Percentiles rank a stretch among this genome's conserved stretches.
These are phyloP conservation scores for Drosophila engyochracea DNA, from an alignment of 2,888 invertebrate species.

Conservation along the genomic window DNA sequence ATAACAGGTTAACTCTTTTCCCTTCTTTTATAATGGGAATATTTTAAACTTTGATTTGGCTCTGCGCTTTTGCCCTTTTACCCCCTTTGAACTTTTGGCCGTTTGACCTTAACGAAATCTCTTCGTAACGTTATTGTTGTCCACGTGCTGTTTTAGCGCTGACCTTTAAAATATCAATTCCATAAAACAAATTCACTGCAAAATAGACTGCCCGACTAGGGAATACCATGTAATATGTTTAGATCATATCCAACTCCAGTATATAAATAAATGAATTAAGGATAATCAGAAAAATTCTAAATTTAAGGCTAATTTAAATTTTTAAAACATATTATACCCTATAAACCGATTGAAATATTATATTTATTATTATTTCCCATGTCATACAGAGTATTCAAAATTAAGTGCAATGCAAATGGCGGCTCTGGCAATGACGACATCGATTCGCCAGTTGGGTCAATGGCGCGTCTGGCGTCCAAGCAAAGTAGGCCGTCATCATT, in stretches of 20 bases:
- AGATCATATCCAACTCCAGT: not conserved
- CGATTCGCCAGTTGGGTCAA: constrained; percentile 47
- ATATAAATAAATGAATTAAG: not conserved
- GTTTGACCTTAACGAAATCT: constrained; percentile 2
- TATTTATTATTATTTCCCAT: not conserved
- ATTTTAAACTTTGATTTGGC: not conserved
- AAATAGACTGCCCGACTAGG: not conserved
- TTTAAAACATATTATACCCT: not conserved
- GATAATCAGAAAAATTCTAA: not conserved
- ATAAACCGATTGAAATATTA: not conserved
- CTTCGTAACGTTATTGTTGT: constrained; percentile 1
- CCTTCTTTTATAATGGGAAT: not conserved
- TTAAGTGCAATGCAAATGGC: not conserved
- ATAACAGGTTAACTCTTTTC: not conserved
- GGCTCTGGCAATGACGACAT: constrained; percentile 40
- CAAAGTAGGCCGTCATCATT: constrained; percentile 18
- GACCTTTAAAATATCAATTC: constrained; percentile 53
- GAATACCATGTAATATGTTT: not conserved
- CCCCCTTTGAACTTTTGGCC: not conserved
- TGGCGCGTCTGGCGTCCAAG: constrained; percentile 31
- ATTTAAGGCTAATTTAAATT: not conserved
- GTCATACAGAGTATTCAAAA: not conserved
- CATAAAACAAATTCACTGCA: constrained; percentile 24
- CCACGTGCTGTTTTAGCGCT: constrained; percentile 2
- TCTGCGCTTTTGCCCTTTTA: not conserved